Conservation (phyloP, 2,797 vertebrate genomes). For the Podarcis siculus region DNA sequence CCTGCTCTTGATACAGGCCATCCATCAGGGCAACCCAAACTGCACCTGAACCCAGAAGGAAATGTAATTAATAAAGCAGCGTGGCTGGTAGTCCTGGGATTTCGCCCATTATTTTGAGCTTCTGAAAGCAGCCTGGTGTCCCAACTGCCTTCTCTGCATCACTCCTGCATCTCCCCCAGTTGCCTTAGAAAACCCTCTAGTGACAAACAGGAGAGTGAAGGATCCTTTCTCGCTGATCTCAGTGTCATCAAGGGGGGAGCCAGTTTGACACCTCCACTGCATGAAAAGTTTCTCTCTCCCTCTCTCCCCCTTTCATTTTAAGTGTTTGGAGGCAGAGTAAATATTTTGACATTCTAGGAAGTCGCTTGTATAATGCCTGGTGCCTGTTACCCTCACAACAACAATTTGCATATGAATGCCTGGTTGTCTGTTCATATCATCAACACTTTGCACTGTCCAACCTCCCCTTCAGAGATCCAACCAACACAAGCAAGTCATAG, state of each 20-base stretch:
- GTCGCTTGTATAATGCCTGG: conserved; percentile 70
- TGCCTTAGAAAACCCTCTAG: not conserved
- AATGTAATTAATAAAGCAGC: no score
- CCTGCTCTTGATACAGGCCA: no score
- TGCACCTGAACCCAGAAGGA: no score
- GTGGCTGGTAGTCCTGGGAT: no score
- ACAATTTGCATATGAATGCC: conserved; percentile 74
- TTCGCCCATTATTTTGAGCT: conserved; percentile 14
- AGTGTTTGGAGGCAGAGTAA: conserved; percentile 67
- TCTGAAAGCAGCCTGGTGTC: not conserved
- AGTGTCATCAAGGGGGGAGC: conserved; percentile 58
- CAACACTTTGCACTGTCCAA: conserved; percentile 68
- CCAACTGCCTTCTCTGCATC: not conserved
- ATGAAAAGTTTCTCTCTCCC: not conserved
- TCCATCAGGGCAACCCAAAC: no score
- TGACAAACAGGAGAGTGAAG: conserved; percentile 23
- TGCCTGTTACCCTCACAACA: conserved; percentile 71
- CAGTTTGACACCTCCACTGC: conserved; percentile 45
- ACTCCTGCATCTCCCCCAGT: no score
- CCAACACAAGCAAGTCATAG: conserved; percentile 40
- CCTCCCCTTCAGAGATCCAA: conserved; percentile 68
- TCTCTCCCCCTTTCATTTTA: conserved; percentile 27
- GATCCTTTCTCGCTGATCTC: conserved; percentile 21
- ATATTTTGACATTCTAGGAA: conserved; percentile 75
- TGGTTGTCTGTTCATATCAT: conserved; percentile 67